These are phyloP conservation scores for Eudasyphora cyanicolor DNA, from an alignment of 2,888 invertebrate genomes.

Conservation along the genomic window DNA sequence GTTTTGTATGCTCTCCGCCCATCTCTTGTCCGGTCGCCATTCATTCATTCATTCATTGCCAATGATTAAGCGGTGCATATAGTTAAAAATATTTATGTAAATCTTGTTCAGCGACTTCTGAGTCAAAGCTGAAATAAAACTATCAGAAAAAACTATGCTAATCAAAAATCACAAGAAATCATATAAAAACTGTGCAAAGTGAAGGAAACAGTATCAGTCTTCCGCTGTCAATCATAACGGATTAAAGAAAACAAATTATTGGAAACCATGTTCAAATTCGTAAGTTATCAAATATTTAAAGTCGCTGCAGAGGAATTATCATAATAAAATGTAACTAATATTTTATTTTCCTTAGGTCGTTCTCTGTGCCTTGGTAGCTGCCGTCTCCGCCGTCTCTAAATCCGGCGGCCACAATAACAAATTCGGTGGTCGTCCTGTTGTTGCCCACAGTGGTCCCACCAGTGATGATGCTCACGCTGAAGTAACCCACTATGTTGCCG, in stretches of 20 bases:
- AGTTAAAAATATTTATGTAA: background rate
- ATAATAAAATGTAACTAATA: too few species aligned
- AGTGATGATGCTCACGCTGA: constrained; percentile 61
- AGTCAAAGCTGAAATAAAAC: background rate
- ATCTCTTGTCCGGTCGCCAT: background rate
- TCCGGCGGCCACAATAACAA: constrained; percentile 26
- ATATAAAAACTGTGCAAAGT: background rate
- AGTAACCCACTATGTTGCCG: constrained; percentile 50
- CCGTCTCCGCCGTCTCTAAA: background rate
- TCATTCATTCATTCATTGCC: background rate
- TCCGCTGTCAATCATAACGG: background rate
- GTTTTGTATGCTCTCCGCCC: background rate
- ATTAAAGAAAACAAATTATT: constrained; percentile 24
- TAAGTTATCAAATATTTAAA: constrained; percentile 31
- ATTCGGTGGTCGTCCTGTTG: constrained; percentile 24
- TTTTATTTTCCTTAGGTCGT: constrained; percentile 65
- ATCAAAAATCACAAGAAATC: background rate
- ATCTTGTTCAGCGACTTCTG: background rate
- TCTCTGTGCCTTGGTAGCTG: constrained; percentile 67
- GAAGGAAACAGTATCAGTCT: background rate
- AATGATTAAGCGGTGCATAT: background rate
- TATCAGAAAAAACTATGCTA: background rate
- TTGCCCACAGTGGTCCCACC: background rate
- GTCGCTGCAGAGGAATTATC: too few species aligned
- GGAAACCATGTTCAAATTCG: constrained; percentile 56